Conservation (phyloP, 2,113 vertebrate species). For the Ceuthmochares aereus region DNA sequence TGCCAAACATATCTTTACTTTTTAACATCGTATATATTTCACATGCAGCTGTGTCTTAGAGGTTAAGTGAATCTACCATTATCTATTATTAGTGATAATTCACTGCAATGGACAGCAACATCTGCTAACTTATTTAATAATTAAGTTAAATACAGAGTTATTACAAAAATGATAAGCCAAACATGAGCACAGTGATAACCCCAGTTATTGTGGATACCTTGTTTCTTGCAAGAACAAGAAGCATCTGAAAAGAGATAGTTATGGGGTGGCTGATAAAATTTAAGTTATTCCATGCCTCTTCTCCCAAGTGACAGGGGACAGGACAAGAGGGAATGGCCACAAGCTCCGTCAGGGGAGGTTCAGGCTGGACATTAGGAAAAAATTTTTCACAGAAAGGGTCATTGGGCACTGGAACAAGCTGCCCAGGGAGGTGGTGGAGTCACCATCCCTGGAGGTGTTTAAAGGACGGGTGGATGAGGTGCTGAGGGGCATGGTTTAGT, state of each 20-base stretch:
- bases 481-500: too few species aligned
- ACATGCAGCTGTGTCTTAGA: not conserved
- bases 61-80: not conserved
- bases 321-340: too few species aligned
- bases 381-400: too few species aligned
- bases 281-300: rapidly evolving
- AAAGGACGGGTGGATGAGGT: too few species aligned
- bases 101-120: not conserved
- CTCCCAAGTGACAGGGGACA: too few species aligned
- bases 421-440: too few species aligned
- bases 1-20: not conserved
- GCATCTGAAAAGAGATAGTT: not conserved
- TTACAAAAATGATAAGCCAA: not conserved
- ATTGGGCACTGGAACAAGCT: too few species aligned
- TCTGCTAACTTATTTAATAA: not conserved
- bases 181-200: not conserved
- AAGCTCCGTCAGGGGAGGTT: too few species aligned
- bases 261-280: not conserved
- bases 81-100: not conserved
- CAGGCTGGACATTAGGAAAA: too few species aligned
- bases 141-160: not conserved
- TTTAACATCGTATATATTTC: not conserved
- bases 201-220: not conserved
- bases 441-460: too few species aligned
- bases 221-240: not conserved